These are phyloP conservation scores for Sisyra terminalis DNA, from an alignment of 2,888 invertebrate genomes.

Conservation along the genomic window DNA sequence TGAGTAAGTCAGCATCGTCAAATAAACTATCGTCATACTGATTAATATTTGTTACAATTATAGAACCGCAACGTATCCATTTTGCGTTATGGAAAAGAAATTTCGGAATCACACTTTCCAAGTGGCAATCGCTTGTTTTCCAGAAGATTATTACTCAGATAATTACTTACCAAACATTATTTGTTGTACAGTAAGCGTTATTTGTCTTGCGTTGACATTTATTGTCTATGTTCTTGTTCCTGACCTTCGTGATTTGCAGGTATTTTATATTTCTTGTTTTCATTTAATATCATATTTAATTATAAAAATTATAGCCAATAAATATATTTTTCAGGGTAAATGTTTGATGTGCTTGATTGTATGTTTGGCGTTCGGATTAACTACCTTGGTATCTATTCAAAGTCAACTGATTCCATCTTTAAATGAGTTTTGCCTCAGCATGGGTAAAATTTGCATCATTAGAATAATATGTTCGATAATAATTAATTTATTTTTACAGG, in stretches of 20 bases:
- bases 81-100: too few species aligned
- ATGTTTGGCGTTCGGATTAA: slow-evolving; percentile 39
- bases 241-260: slow-evolving; percentile 36
- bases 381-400: slow-evolving; percentile 39
- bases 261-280: slow-evolving; percentile 12
- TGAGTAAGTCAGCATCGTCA: too few species aligned
- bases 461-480: not conserved
- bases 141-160: not conserved
- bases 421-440: not conserved
- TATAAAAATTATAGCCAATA: slow-evolving; percentile 1
- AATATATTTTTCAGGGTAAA: slow-evolving; percentile 37
- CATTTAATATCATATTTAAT: not conserved
- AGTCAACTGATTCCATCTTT: not conserved
- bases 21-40: too few species aligned
- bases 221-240: slow-evolving; percentile 41
- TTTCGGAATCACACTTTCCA: too few species aligned
- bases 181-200: too few species aligned
- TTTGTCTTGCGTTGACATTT: slow-evolving; percentile 27
- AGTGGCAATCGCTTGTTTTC: slow-evolving; percentile 20
- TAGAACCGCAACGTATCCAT: too few species aligned
- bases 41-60: too few species aligned
- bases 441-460: not conserved
- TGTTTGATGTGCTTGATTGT: slow-evolving; percentile 43
- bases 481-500: slow-evolving; percentile 7
- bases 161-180: too few species aligned